phyloP scores from a whole-genome alignment of 1,140 invertebrate genomes.

The Vollenhovia emeryi region DNA sequence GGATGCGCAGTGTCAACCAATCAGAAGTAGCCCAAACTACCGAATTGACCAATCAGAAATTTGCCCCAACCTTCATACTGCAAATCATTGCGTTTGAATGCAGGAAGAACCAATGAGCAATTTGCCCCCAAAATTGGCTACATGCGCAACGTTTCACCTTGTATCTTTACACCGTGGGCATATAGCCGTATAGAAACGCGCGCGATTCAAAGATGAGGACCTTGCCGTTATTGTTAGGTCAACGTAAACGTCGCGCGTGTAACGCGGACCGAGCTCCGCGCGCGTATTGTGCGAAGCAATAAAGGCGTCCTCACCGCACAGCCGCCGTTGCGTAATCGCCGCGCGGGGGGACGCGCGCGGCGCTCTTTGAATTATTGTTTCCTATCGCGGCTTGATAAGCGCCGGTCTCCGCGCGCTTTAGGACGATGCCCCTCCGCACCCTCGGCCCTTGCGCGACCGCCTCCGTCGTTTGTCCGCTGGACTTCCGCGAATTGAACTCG shows the following conservation, averaged over 20 bases:
- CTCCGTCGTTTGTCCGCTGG: neutral
- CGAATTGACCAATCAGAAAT: too few relatives aligned
- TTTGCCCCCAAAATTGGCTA: too few relatives aligned
- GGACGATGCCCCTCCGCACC: neutral
- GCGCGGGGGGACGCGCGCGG: neutral
- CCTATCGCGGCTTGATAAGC: constrained; percentile 10
- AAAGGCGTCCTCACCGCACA: constrained; percentile 26
- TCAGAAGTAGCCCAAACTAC: too few relatives aligned
- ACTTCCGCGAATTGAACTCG: neutral
- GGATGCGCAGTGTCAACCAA: too few relatives aligned
- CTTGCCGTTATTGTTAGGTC: constrained; percentile 27
- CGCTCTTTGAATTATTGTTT: constrained; percentile 41
- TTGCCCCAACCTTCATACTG: too few relatives aligned
- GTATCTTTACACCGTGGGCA: too few relatives aligned
- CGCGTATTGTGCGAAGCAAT: constrained; percentile 3
- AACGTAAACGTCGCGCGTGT: neutral
- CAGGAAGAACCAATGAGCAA: too few relatives aligned
- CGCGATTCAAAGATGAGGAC: neutral
- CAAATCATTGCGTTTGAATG: too few relatives aligned
- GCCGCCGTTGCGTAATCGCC: constrained; percentile 41
- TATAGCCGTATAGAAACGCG: neutral
- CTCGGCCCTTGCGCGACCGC: neutral
- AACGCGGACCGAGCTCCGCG: neutral
- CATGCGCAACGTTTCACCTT: too few relatives aligned
- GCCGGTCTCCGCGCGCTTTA: neutral